Percentiles rank a stretch among this genome's conserved stretches.
Evolutionary conservation across 2,888 invertebrate species (phyloP).

Genomic region (Hydrotaea diabolus): DNA sequence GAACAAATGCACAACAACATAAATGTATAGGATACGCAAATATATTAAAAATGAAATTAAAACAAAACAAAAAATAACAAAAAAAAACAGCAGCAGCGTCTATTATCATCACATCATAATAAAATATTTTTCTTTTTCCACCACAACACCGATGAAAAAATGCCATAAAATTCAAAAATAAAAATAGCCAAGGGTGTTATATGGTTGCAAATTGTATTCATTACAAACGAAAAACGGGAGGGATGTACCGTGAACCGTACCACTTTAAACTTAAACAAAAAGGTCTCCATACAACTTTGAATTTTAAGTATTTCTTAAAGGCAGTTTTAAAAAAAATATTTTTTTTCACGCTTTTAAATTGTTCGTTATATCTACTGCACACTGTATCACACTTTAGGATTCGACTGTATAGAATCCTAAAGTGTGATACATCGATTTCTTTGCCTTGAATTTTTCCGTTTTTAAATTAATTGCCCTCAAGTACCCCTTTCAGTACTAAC

Average conservation of each 20-base stretch:
- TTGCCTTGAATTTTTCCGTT: no score
- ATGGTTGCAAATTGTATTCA: neutral
- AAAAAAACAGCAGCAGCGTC: conserved; percentile 4
- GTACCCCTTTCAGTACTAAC: no score
- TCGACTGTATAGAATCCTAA: no score
- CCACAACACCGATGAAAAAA: neutral
- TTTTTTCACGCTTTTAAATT: no score
- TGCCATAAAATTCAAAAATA: conserved; percentile 50
- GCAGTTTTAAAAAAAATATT: no score
- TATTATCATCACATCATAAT: conserved; percentile 51
- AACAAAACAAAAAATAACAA: conserved; percentile 24
- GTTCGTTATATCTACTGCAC: no score
- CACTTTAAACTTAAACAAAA: no score
- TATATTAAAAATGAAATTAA: conserved; percentile 25
- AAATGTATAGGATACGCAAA: neutral
- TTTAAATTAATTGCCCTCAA: no score
- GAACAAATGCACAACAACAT: conserved; percentile 42
- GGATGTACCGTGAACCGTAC: neutral
- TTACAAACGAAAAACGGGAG: neutral
- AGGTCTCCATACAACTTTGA: no score
- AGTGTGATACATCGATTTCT: no score
- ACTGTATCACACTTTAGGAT: no score
- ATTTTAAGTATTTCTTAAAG: no score
- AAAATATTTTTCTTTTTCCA: neutral
- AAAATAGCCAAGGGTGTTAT: conserved; percentile 16